Percentiles rank a stretch among this genome's conserved stretches.
phyloP scores from a whole-genome alignment of 2,113 vertebrate species.

The Mohoua ochrocephala region DNA sequence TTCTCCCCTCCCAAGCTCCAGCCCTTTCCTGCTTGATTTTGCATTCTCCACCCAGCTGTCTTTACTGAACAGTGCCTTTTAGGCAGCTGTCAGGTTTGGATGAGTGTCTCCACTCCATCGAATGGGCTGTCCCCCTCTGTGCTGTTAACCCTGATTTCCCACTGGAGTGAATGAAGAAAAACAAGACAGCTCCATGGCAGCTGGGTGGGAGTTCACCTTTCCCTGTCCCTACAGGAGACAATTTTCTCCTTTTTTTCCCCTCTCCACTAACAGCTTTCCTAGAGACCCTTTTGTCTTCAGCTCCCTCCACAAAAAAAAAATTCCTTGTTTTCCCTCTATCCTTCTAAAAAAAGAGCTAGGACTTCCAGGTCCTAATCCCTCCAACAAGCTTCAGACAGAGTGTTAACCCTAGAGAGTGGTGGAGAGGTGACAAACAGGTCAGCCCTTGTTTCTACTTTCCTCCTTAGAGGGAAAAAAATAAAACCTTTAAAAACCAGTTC shows the following conservation, averaged over 20 bases:
- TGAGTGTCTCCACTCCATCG: neutral
- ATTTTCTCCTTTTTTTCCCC: neutral
- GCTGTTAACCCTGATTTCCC: conserved; percentile 39
- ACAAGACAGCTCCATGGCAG: neutral
- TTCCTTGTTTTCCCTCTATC: neutral
- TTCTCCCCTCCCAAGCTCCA: neutral
- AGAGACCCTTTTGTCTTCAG: neutral
- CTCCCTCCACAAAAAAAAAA: neutral
- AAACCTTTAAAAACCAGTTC: neutral
- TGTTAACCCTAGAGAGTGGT: neutral
- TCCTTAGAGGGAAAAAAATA: neutral
- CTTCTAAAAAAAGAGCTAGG: neutral
- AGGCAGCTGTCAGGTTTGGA: conserved; percentile 45
- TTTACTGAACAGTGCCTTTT: neutral
- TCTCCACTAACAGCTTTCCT: neutral
- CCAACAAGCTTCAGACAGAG: neutral
- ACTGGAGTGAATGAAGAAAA: neutral
- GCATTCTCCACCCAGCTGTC: neutral
- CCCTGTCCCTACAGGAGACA: neutral
- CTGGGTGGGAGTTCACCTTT: neutral
- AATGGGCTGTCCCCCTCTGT: neutral
- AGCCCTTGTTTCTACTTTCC: neutral
- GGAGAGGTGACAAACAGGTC: neutral
- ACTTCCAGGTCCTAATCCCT: neutral
- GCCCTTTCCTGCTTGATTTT: neutral